A percentile compares a stretch with the other conserved stretches of the same genome.
Evolutionary conservation across 2,113 vertebrate genomes (phyloP).

Genomic region (Rattus rattus): DNA sequence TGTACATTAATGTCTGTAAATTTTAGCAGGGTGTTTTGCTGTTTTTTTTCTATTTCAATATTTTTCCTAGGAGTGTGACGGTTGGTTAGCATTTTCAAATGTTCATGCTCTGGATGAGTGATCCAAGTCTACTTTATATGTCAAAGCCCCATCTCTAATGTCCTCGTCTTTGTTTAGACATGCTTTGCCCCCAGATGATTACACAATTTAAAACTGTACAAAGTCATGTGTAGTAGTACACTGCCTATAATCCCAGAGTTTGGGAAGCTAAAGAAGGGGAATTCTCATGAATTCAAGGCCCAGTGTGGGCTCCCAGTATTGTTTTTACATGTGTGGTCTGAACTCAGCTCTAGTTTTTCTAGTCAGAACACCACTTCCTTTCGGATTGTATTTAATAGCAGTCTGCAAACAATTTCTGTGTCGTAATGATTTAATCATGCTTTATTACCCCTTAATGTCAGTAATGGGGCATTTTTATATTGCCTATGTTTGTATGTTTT

Average conservation of each 20-base stretch:
- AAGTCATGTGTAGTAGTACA: neutral
- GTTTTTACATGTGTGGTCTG: neutral
- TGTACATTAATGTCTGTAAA: neutral
- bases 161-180: neutral
- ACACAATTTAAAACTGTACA: neutral
- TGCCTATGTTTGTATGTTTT: neutral
- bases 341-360: neutral
- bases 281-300: neutral
- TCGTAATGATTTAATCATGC: neutral
- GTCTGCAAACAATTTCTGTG: neutral
- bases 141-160: neutral
- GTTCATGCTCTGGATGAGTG: neutral
- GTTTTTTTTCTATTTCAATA: neutral
- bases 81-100: neutral
- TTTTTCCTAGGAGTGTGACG: neutral
- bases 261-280: neutral
- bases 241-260: neutral
- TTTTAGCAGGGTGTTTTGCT: conserved; percentile 1
- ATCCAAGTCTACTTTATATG: neutral
- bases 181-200: neutral
- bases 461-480: neutral
- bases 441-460: neutral
- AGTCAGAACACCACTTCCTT: neutral
- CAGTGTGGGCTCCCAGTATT: neutral
- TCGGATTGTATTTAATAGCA: neutral